Conservation (phyloP, 2,797 vertebrate species). For the Gallinago stenura region DNA sequence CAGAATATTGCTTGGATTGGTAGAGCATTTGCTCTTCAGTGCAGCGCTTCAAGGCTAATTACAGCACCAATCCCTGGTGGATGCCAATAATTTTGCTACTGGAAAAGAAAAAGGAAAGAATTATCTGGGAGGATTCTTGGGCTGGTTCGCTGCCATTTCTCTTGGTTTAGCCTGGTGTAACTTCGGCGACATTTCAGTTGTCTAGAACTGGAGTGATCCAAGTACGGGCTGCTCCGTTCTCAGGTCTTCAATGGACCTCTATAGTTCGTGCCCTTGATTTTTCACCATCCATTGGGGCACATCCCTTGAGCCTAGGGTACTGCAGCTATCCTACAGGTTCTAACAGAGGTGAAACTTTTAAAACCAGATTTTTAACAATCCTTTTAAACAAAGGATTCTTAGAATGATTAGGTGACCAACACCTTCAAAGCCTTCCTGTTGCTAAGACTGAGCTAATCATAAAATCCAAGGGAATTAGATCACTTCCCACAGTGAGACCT, state of each 20-base stretch:
- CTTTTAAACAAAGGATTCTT: not conserved
- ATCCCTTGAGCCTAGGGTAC: not conserved
- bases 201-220: not conserved
- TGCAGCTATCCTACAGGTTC: not conserved
- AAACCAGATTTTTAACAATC: not conserved
- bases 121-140: not conserved
- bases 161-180: not conserved
- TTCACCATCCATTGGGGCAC: not conserved
- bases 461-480: not conserved
- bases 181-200: not conserved
- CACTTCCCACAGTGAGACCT: not conserved
- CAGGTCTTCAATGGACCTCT: not conserved
- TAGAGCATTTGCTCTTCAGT: not conserved
- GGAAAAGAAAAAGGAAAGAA: slow-evolving; percentile 33
- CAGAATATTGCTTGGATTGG: slow-evolving; percentile 5
- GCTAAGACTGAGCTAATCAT: not conserved
- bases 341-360: not conserved
- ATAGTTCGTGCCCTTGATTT: not conserved
- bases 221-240: not conserved
- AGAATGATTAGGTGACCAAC: not conserved
- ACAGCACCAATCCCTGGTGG: not conserved
- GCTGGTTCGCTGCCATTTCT: not conserved
- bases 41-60: not conserved
- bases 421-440: not conserved
- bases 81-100: slow-evolving; percentile 41